Evolutionary conservation across 2,113 vertebrate species (phyloP).

Genomic region (Tachysurus vachellii): DNA sequence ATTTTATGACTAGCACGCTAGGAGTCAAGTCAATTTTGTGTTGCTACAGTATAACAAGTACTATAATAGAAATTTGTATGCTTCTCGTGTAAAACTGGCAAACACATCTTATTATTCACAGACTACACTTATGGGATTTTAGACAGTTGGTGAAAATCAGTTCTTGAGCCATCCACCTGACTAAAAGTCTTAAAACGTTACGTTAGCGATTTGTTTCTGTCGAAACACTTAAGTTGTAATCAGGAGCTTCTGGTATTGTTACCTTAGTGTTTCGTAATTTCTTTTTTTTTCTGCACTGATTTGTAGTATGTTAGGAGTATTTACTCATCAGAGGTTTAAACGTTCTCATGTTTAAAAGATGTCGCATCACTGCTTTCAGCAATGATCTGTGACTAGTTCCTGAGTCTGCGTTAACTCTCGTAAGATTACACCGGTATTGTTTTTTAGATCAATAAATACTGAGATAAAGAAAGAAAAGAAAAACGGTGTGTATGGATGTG

Average conservation of each 20-base stretch:
- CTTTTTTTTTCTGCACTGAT: background rate
- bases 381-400: background rate
- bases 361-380: background rate
- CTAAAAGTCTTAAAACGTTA: background rate
- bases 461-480: background rate
- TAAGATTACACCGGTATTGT: background rate
- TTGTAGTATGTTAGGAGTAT: background rate
- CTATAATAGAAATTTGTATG: background rate
- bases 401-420: background rate
- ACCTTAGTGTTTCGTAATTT: background rate
- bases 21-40: background rate
- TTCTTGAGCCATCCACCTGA: background rate
- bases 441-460: background rate
- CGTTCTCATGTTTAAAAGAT: background rate
- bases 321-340: too few species aligned
- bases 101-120: background rate
- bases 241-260: background rate
- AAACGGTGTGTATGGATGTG: too few species aligned
- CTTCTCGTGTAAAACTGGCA: background rate
- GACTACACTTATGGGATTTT: background rate
- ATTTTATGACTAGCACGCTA: background rate
- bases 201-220: background rate
- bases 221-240: background rate
- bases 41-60: background rate
- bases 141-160: background rate